Base-by-base conservation (phyloP, 1,140 invertebrate genomes). In the Hermatobates lingyangjiaoensis region DNA sequence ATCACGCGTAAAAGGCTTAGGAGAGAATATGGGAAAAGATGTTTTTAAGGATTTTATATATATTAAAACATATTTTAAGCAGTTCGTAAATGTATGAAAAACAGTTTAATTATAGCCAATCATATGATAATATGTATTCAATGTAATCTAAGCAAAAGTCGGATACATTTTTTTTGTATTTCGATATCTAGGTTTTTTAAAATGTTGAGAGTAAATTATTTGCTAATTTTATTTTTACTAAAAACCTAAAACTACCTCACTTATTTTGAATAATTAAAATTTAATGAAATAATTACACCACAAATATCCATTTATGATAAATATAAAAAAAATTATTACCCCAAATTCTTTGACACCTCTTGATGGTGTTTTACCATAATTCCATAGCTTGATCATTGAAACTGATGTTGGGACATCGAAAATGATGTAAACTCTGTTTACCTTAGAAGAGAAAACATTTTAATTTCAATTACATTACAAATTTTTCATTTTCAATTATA, bases 281-380 rank as follows among this genome's bases (percentile, higher is more conserved):
- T 46, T 14, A 14, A 42, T 12, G 20, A 12, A 42, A 5, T 14
- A 42, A 42, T 42, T 5, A 42, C 18, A 12, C 20, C 20, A 4
- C 20, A 42, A 42, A 5, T 12, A 12, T 21, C 5, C 10, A 42
- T 14, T 14, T 14, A 14, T 14, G 15, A 15, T 15, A 21, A 26
- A 47, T 10, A 18, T 18, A 2, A 42, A 57, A 50, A 26, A 30
- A 50, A 47, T 51, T 30, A 67, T 69, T 65, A 87, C 83, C 45
- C 75, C 81, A 68, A 87, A 83, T 66, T 89, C 83, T 65, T 83
- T 84, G 4, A 86, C 79, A 30, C 81, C 83, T 62, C 85, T 70
- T 20, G 61, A 66, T 2, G 79, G 73, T 30, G 80, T 85, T 67
- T 89, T 88, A 20, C 74, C 75, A 65, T 89, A 89, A 68, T 88